A percentile compares a stretch with the other conserved stretches of the same genome.
phyloP scores from a whole-genome alignment of 2,888 invertebrate species.

The Cosmopolites sordidus region DNA sequence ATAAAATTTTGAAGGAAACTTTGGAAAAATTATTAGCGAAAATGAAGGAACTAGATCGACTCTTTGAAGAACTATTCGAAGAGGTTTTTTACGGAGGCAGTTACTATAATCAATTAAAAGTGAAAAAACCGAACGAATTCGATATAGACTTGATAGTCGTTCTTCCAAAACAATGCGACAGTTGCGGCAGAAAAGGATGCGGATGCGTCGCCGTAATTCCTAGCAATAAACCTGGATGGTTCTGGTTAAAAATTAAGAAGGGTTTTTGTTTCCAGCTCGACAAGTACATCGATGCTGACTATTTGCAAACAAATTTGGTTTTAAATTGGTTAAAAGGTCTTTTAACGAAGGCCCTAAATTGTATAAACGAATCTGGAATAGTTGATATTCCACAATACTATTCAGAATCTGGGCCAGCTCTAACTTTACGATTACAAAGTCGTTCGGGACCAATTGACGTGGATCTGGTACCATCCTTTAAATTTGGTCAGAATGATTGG shows the following conservation, averaged over 20 bases:
- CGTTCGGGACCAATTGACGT: slow-evolving; percentile 6
- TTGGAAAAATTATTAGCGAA: slow-evolving; percentile 6
- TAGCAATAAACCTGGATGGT: slow-evolving; percentile 47
- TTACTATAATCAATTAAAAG: slow-evolving; percentile 56
- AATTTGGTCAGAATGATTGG: slow-evolving; percentile 12
- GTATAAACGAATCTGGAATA: not conserved
- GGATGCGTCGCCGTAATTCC: slow-evolving; percentile 41
- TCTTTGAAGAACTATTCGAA: slow-evolving; percentile 30
- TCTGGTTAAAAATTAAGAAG: slow-evolving; percentile 30
- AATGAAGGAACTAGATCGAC: slow-evolving; percentile 6
- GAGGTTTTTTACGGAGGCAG: slow-evolving; percentile 53
- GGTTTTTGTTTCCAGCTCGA: slow-evolving; percentile 2
- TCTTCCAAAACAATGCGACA: slow-evolving; percentile 44
- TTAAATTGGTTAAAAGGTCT: slow-evolving; percentile 17
- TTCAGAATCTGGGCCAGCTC: slow-evolving; percentile 19
- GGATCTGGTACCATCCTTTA: slow-evolving; percentile 17
- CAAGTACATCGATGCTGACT: slow-evolving; percentile 12
- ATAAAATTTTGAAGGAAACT: not conserved
- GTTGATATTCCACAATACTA: not conserved
- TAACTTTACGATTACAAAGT: slow-evolving; percentile 6
- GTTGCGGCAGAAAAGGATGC: slow-evolving; percentile 27
- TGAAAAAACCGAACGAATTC: slow-evolving; percentile 56
- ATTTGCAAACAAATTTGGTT: slow-evolving; percentile 15
- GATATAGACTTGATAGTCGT: slow-evolving; percentile 57
- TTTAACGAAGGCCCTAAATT: slow-evolving; percentile 7